These are phyloP conservation scores for Nemapogon koenigi DNA, from an alignment of 2,888 invertebrate genomes.

Conservation along the genomic window DNA sequence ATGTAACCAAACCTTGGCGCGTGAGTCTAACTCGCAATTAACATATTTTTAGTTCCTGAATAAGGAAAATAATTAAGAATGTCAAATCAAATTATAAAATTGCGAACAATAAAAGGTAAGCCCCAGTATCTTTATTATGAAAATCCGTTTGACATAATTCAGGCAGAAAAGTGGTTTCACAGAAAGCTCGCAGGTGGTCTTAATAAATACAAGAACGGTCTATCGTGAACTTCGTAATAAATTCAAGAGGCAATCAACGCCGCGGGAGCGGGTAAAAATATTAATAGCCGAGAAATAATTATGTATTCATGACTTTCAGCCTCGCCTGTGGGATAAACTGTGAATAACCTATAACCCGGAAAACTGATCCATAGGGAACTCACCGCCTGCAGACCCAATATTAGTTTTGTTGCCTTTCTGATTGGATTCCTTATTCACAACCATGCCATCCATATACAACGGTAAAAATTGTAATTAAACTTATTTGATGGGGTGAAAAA, in stretches of 20 bases:
- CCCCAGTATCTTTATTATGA: constrained; percentile 60
- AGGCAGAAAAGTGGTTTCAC: constrained; percentile 42
- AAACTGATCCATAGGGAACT: constrained; percentile 6
- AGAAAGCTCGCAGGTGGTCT: constrained; percentile 56
- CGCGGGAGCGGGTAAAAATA: constrained; percentile 58
- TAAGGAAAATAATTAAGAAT: no score
- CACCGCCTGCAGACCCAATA: neutral
- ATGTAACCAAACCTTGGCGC: no score
- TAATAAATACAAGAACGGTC: constrained; percentile 62
- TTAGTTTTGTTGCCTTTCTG: no score
- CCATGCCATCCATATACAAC: no score
- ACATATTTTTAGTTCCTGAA: no score
- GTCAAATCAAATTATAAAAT: no score
- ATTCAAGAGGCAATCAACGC: constrained; percentile 66
- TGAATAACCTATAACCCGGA: constrained; percentile 5
- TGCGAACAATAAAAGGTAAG: no score
- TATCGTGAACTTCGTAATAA: constrained; percentile 59
- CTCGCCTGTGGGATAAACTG: constrained; percentile 22
- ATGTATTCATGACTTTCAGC: constrained; percentile 56
- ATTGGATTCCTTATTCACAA: no score
- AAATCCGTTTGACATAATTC: constrained; percentile 56
- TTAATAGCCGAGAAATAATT: constrained; percentile 62
- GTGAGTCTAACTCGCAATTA: no score
- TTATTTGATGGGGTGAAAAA: no score
- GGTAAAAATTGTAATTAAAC: no score